Base-by-base conservation (phyloP, 30 jellyfish, hydroid and myxozoan genomes). In the Aurelia aurita complex sp. Pacific region DNA sequence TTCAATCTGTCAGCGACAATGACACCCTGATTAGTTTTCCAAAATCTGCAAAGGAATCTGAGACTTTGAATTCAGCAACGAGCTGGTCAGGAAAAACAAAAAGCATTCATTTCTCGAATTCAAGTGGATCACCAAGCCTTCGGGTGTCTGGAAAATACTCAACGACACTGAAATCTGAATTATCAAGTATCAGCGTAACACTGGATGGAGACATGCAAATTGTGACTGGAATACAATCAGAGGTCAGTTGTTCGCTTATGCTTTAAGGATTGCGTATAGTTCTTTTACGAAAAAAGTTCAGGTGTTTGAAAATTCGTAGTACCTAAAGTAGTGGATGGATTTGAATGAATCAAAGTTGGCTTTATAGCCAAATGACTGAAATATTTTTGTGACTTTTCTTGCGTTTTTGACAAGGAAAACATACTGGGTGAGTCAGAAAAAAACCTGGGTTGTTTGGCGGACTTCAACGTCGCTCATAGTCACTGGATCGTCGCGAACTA, bases 31-130 rank as follows among this genome's bases (percentile, higher is more conserved):
- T 84, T 33, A 88, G 87, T 1, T 84, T 84, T 67, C 76, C 87
- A 9, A 59, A 73, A 19, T 65, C 93, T 1, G 79, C 71, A 18
- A 60, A 52, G 18, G 9, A 33, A 2, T 84, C 85, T 10, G 33
- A 23, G 11, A 43, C 15, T 62, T 36, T 61, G 32, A 62, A 61
- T 40, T 32, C 75, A 18, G 61, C 81, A 12, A 84, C 83, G 32
- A 86, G 93, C 32, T 84, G 86, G 87, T 7, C 79, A 4, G 78
- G 84, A 9, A 84, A 72, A 15, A 52, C 67, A 17, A 84, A 84
- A 11, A 70, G 93, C 67, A 19, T 84, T 14, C 74, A 73, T 1
- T 38, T 60, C 43, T 9, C 51, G 35, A 75, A 64, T n/a, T 42
- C 42, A 19, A 67, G 53, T 15, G 29, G 23, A 0, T 33, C 18